Evolutionary conservation across 2,113 vertebrate genomes (phyloP), one percentile per base, ranked within the genome.

Genomic region (Riparia riparia): DNA sequence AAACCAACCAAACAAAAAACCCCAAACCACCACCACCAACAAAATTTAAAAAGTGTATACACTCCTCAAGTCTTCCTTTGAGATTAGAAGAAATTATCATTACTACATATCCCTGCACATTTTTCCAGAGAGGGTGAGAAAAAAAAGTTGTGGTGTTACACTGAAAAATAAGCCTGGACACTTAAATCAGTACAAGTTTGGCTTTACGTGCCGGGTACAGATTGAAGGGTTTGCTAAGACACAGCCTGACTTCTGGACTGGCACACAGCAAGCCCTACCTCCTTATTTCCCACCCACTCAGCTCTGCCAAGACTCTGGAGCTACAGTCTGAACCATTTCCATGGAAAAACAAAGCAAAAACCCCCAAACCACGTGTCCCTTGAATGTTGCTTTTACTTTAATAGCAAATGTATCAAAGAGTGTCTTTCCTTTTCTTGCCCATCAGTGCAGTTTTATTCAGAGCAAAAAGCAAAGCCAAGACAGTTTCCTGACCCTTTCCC

Each of bases 331-430:
- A 69, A 82, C 7, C 16, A 65, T 3, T 9, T 61, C 31, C 13
- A n/a, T 10, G 9, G 7, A 28, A 69, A 91, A 89, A 57, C 17
- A 21, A 15, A 70, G 2, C 14, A 6, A 50, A 47, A 7, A 0
- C 1, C 14, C 5, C 6, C 13, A 82, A 73, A 66, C 3, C 14
- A n/a, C 5, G 1, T 0, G 0, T 20, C 6, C 25, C 42, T 44
- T 58, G 25, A 66, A 37, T 58, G 53, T 7, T 65, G 6, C 3
- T 71, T 83, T 80, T 44, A 19, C 3, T 34, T 61, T 47, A 64
- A 26, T 1, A 44, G 4, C 4, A 73, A 45, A 31, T 0, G 0
- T 26, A 50, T 18, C 21, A 24, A 37, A 37, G 34, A 8, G 22
- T 44, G 19, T 26, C 10, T 70, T 76, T 37, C 16, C 17, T 64